A percentile compares a stretch with the other conserved stretches of the same genome.
These are phyloP conservation scores for Conomelus anceps DNA, from an alignment of 2,888 invertebrate genomes.

Conservation along the genomic window DNA sequence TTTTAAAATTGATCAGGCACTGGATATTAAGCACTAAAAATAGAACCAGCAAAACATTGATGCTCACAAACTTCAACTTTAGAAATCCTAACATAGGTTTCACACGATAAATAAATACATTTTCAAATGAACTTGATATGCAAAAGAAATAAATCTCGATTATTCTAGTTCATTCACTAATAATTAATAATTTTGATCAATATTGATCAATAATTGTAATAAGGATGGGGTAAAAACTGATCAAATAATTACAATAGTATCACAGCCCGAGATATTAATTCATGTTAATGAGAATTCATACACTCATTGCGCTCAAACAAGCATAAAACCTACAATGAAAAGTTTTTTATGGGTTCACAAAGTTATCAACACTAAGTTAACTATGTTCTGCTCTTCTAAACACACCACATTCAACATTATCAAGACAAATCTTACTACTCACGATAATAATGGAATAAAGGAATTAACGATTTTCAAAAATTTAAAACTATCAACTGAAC, in stretches of 20 bases:
- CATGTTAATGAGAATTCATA: background rate
- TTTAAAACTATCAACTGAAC: background rate
- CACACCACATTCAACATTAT: background rate
- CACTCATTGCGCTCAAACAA: background rate
- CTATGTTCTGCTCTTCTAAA: background rate
- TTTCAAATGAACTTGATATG: background rate
- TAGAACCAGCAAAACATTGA: background rate
- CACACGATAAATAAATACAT: background rate
- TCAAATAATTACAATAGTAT: background rate
- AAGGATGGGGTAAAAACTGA: background rate
- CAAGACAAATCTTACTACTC: background rate
- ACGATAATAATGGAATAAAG: background rate
- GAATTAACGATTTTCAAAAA: background rate
- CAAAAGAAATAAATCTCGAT: background rate
- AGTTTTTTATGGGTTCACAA: background rate
- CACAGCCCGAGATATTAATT: background rate
- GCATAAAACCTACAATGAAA: background rate
- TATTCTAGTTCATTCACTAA: background rate
- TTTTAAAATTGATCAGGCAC: background rate
- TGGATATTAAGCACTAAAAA: background rate
- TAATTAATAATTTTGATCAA: background rate
- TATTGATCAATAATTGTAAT: background rate
- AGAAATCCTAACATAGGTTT: background rate
- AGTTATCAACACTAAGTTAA: background rate
- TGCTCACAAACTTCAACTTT: background rate